Conservation (phyloP, 2,888 invertebrate species). For the Branchellion lobata region DNA sequence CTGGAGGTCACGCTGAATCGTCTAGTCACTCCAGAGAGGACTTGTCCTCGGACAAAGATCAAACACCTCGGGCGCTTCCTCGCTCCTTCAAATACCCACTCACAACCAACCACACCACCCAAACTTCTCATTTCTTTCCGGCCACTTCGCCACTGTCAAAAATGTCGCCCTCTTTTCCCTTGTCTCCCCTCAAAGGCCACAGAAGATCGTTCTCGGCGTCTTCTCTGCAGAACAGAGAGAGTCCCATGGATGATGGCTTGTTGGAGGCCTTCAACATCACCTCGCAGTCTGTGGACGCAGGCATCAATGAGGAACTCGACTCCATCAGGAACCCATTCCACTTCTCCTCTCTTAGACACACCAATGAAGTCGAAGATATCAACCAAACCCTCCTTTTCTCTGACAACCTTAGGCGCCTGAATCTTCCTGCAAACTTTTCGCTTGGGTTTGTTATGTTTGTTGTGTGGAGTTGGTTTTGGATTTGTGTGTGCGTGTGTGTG, state of each 20-base stretch:
- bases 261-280: slow-evolving; percentile 5
- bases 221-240: background rate
- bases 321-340: slow-evolving; percentile 27
- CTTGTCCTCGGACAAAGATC: background rate
- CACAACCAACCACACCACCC: background rate
- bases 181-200: background rate
- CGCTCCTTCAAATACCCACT: background rate
- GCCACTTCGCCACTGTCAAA: background rate
- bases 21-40: background rate
- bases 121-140: background rate
- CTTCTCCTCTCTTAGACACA: background rate
- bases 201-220: slow-evolving; percentile 16
- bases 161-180: background rate
- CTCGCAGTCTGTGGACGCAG: slow-evolving; percentile 35
- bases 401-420: background rate
- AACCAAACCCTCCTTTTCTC: background rate
- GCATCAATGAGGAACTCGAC: slow-evolving; percentile 39
- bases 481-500: too few relatives aligned
- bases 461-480: too few relatives aligned
- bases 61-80: background rate
- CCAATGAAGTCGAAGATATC: background rate
- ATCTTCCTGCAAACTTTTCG: background rate
- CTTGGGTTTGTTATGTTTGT: too few relatives aligned
- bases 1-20: too few relatives aligned
- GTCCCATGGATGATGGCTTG: background rate